phyloP scores from a whole-genome alignment of 2,113 vertebrate species.

The Setophaga petechia region DNA sequence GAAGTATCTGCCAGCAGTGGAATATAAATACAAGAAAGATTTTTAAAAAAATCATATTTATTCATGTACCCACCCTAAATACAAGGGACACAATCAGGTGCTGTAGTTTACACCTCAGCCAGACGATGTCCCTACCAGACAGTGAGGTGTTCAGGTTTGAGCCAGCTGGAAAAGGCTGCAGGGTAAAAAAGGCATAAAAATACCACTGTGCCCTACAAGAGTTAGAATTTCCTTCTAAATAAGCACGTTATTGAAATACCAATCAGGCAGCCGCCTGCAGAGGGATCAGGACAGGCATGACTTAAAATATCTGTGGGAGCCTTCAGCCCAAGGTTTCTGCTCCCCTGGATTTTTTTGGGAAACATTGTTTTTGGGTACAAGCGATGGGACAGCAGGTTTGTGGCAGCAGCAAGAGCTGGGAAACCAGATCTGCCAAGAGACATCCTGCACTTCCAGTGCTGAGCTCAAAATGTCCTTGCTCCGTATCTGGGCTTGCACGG shows the following conservation, averaged over 20 bases:
- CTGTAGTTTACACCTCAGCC: constrained; percentile 41
- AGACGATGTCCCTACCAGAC: constrained; percentile 34
- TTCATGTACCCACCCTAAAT: neutral
- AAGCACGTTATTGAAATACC: constrained; percentile 19
- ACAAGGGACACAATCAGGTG: neutral
- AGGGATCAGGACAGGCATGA: neutral
- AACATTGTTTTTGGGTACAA: neutral
- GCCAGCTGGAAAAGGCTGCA: neutral
- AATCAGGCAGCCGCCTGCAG: neutral
- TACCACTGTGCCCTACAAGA: neutral
- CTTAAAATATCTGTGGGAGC: neutral
- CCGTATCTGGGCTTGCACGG: neutral
- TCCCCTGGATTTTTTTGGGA: neutral
- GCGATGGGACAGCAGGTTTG: neutral
- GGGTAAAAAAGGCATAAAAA: constrained; percentile 17
- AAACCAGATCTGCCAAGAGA: neutral
- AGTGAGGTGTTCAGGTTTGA: neutral
- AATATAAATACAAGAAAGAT: neutral
- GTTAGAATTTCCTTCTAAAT: constrained; percentile 14
- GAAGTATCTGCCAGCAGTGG: neutral
- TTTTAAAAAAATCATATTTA: neutral
- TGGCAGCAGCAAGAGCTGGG: neutral
- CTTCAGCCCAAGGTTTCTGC: neutral
- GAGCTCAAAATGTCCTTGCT: neutral
- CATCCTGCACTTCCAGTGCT: neutral